Conservation (phyloP, 2,113 vertebrate species). For the Zosterops lateralis region DNA sequence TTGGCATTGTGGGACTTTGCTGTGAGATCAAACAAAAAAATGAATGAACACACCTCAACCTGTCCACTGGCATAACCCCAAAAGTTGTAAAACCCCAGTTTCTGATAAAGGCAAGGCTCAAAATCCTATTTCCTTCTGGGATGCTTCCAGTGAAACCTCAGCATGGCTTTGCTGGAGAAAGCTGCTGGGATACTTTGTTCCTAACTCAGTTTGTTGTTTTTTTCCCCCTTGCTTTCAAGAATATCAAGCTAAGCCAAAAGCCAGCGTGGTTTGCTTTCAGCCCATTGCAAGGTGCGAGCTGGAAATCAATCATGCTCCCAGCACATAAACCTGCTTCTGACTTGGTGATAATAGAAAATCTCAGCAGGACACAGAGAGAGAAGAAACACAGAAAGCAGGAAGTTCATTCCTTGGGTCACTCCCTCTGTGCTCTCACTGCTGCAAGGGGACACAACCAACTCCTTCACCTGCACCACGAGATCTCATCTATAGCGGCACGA, state of each 20-base stretch:
- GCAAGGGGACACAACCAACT: background rate
- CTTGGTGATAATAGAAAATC: constrained; percentile 40
- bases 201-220: background rate
- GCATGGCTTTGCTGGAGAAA: background rate
- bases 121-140: background rate
- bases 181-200: background rate
- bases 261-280: background rate
- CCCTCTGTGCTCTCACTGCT: background rate
- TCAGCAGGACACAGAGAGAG: background rate
- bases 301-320: background rate
- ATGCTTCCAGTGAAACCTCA: background rate
- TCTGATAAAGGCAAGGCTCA: background rate
- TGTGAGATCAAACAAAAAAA: background rate
- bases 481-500: background rate
- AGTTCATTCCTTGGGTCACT: background rate
- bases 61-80: background rate
- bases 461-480: background rate
- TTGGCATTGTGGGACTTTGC: background rate
- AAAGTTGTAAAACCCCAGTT: background rate
- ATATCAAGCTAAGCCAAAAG: background rate
- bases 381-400: background rate
- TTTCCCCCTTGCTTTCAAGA: background rate
- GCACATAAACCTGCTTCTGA: background rate
- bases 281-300: background rate
- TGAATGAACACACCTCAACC: background rate